Evolutionary conservation across 2,888 invertebrate species (phyloP).

Genomic region (Teinopalpus imperialis): DNA sequence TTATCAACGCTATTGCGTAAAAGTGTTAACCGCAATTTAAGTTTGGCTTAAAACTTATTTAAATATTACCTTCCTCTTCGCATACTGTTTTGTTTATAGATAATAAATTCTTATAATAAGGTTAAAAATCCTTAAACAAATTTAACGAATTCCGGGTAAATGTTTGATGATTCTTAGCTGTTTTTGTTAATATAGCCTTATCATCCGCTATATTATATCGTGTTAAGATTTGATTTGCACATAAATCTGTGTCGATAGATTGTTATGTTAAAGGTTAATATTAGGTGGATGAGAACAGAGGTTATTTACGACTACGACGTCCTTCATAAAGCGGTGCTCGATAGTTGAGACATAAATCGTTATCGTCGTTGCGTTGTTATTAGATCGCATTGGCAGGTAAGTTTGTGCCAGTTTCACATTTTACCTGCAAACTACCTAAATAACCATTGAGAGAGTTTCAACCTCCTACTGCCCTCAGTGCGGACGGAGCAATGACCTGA

Average conservation of each 20-base stretch:
- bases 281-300: slow-evolving; percentile 6
- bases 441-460: too few relatives aligned
- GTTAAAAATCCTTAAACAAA: too few relatives aligned
- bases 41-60: slow-evolving; percentile 1
- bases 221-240: slow-evolving; percentile 5
- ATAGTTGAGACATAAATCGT: slow-evolving; percentile 13
- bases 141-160: not conserved
- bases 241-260: slow-evolving; percentile 13
- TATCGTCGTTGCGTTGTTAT: too few relatives aligned
- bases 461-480: too few relatives aligned
- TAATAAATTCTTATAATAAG: too few relatives aligned
- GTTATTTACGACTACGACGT: slow-evolving; percentile 15
- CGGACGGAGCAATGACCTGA: too few relatives aligned
- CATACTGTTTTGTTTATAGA: not conserved
- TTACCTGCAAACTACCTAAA: too few relatives aligned
- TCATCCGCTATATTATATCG: not conserved
- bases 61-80: slow-evolving; percentile 8
- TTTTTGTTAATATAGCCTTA: not conserved
- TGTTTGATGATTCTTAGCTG: not conserved
- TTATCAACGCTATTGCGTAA: slow-evolving; percentile 4
- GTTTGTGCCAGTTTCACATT: too few relatives aligned
- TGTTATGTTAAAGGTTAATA: slow-evolving; percentile 16
- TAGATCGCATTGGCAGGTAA: too few relatives aligned
- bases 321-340: slow-evolving; percentile 16
- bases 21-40: slow-evolving; percentile 6